phyloP scores from a whole-genome alignment of 2,888 invertebrate species.

The Deroplatys truncata region DNA sequence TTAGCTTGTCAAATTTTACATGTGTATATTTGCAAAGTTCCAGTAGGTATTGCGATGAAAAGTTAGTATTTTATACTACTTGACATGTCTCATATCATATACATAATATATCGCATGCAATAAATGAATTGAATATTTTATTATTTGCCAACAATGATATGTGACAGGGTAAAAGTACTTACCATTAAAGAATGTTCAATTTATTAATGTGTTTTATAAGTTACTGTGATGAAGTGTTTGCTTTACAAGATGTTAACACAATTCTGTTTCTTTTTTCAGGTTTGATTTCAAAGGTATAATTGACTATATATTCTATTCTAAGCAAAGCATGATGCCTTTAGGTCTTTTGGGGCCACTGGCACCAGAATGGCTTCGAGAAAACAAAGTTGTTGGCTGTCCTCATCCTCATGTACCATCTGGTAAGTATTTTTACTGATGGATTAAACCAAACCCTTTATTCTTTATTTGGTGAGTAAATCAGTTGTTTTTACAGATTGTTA shows the following conservation, averaged over 20 bases:
- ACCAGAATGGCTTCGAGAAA: slow-evolving; percentile 87
- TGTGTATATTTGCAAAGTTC: too few relatives aligned
- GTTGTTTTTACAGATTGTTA: not conserved
- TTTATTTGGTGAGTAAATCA: not conserved
- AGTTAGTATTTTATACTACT: too few relatives aligned
- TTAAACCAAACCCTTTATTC: not conserved
- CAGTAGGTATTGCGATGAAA: too few relatives aligned
- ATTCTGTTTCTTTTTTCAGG: slow-evolving; percentile 50
- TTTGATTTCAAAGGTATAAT: slow-evolving; percentile 99
- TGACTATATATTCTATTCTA: slow-evolving; percentile 98
- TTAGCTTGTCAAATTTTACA: too few relatives aligned
- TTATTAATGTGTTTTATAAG: too few relatives aligned
- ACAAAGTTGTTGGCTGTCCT: slow-evolving; percentile 96
- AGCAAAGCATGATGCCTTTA: slow-evolving; percentile 90
- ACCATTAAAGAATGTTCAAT: too few relatives aligned
- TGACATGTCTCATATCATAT: too few relatives aligned
- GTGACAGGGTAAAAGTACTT: too few relatives aligned
- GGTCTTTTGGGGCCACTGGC: slow-evolving; percentile 94
- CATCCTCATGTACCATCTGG: slow-evolving; percentile 95
- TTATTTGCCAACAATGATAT: too few relatives aligned
- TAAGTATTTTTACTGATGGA: slow-evolving; percentile 37
- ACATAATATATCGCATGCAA: too few relatives aligned
- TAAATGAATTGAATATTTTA: too few relatives aligned
- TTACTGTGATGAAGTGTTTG: too few relatives aligned
- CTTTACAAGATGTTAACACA: not conserved